Base-by-base conservation (phyloP, 2,888 invertebrate species). In the Polyploca ridens region DNA sequence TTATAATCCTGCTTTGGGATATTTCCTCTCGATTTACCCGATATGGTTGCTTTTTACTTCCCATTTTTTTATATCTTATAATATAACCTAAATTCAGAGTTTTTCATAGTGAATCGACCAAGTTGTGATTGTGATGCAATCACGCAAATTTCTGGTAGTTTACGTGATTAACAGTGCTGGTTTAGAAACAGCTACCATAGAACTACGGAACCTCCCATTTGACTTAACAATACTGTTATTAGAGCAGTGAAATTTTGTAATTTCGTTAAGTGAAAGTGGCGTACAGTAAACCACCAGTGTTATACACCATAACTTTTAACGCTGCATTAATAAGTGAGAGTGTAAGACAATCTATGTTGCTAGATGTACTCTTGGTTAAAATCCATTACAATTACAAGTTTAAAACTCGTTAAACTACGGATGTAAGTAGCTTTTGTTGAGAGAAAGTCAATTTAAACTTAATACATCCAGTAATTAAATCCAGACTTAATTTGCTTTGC, bases 191-290 rank as follows among this genome's bases (percentile, higher is more conserved):
- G 7, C 19, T 19, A 19, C 16, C 54, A 19, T 54, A 19, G 10
- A 19, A 54, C 54, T 19, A 10, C 10, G 8, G 19, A 19, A 54
- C 49, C 49, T 49, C 49, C 14, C 16, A 49, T 49, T 16, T 16
- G 14, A 49, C 14, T 16, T 49, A 49, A 49, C 54, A 54, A 54
- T 54, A 19, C 54, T 54, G 54, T 54, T 54, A 54, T 54, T 54
- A 54, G 38, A 38, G 38, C 38, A 60, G 59, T 60, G 59, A 60
- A 38, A 38, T 60, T 60, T 38, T 38, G 19, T 60, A 60, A 60
- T 60, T 60, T 60, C 11, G 59, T 13, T 35, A 0, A 60, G 59
- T 38, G 59, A 60, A 60, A 60, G 59, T 38, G 14, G 35, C 35
- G 35, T 60, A 16, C 16, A n/a, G 59, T 35, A 4, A 1, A 16